Conservation (phyloP, 1,140 invertebrate genomes). For the Brachionus rotundiformis region DNA sequence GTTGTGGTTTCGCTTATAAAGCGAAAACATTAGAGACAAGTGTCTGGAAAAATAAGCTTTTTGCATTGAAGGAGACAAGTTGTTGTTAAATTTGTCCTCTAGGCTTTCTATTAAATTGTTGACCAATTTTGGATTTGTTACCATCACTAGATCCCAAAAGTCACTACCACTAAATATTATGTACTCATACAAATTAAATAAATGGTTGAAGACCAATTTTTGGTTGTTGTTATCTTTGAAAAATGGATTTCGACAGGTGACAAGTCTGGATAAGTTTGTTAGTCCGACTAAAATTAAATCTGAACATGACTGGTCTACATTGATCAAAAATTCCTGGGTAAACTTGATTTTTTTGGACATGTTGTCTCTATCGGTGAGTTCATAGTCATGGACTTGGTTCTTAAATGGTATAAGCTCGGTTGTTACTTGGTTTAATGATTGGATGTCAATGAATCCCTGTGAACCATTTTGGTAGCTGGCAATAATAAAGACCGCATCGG, state of each 20-base stretch:
- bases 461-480: constrained; percentile 31
- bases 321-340: background rate
- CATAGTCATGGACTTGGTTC: background rate
- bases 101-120: constrained; percentile 22
- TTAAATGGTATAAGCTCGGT: background rate
- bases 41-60: constrained; percentile 12
- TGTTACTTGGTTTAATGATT: background rate
- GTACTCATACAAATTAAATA: constrained; percentile 26
- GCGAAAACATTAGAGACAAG: background rate
- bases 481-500: background rate
- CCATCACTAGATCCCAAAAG: constrained; percentile 38
- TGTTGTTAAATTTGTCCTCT: constrained; percentile 18
- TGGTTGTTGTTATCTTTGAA: constrained; percentile 4
- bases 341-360: constrained; percentile 4
- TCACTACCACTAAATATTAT: background rate
- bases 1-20: background rate
- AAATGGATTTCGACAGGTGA: background rate
- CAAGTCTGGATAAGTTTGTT: constrained; percentile 22
- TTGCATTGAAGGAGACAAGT: background rate
- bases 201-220: background rate
- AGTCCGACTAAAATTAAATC: background rate
- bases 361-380: background rate
- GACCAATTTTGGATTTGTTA: constrained; percentile 10
- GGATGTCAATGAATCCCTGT: constrained; percentile 3
- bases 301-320: background rate